Percentiles rank a stretch among this genome's conserved stretches.
These are phyloP conservation scores for Brachionus calyciflorus DNA, from an alignment of 1,140 invertebrate species.

Conservation along the genomic window DNA sequence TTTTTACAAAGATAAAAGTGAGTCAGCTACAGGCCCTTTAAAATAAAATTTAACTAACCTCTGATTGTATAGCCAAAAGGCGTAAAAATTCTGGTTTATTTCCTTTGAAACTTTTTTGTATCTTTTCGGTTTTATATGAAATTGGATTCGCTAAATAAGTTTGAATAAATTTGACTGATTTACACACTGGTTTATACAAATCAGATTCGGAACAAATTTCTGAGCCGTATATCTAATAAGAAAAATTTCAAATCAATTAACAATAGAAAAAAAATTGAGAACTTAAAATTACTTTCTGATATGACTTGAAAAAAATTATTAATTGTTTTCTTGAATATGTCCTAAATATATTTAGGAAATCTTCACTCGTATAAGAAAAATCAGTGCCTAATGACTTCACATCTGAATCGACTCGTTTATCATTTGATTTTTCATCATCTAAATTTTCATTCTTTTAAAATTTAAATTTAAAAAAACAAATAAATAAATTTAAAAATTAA, in stretches of 20 bases:
- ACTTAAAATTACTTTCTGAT: neutral
- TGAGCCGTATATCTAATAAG: neutral
- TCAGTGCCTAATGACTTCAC: neutral
- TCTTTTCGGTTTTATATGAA: slow-evolving; percentile 19
- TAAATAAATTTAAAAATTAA: neutral
- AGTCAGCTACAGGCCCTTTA: neutral
- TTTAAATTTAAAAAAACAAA: neutral
- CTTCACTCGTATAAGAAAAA: slow-evolving; percentile 14
- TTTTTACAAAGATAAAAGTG: no score
- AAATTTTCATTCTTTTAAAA: slow-evolving; percentile 37
- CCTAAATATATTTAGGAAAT: slow-evolving; percentile 13
- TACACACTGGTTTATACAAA: neutral
- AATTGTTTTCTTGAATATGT: slow-evolving; percentile 9
- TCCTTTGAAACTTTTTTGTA: slow-evolving; percentile 42
- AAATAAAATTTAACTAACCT: neutral
- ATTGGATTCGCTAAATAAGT: slow-evolving; percentile 24
- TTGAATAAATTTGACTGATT: slow-evolving; percentile 35
- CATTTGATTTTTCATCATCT: neutral
- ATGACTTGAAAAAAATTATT: neutral
- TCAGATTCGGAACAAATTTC: slow-evolving; percentile 19
- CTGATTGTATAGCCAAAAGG: slow-evolving; percentile 14
- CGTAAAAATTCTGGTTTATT: slow-evolving; percentile 39
- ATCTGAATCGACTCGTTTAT: neutral
- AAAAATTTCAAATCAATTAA: neutral
- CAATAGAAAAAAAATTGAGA: neutral